phyloP scores from a whole-genome alignment of 2,797 vertebrate species.

The Chanos chanos region DNA sequence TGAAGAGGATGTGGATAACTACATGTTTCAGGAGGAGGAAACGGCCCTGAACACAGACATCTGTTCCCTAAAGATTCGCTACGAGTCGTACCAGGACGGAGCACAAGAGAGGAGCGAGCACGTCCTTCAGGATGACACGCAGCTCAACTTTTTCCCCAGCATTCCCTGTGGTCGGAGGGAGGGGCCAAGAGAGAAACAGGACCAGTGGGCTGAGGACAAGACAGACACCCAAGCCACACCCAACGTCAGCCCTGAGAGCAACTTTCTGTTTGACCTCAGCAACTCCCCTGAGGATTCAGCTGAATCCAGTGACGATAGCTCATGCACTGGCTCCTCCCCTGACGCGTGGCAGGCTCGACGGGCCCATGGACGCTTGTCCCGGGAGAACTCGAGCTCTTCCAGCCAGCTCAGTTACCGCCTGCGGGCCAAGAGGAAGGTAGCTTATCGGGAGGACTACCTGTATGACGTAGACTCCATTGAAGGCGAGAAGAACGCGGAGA shows the following conservation, averaged over 20 bases:
- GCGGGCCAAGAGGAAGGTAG: slow-evolving; percentile 83
- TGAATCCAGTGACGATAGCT: slow-evolving; percentile 80
- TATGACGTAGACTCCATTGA: slow-evolving; percentile 86
- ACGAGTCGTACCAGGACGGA: slow-evolving; percentile 86
- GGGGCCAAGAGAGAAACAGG: slow-evolving; percentile 40
- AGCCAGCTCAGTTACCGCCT: slow-evolving; percentile 84
- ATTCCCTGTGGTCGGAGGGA: slow-evolving; percentile 80
- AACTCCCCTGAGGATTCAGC: slow-evolving; percentile 81
- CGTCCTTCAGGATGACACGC: slow-evolving; percentile 78
- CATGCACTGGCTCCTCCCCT: slow-evolving; percentile 80
- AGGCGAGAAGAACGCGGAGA: slow-evolving; percentile 80
- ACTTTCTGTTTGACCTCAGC: slow-evolving; percentile 77
- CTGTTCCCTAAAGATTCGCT: slow-evolving; percentile 86
- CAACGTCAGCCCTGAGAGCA: slow-evolving; percentile 68
- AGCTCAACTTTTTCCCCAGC: slow-evolving; percentile 85
- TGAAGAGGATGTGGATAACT: slow-evolving; percentile 88
- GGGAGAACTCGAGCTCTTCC: slow-evolving; percentile 76
- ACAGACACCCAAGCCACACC: slow-evolving; percentile 71
- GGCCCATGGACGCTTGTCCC: slow-evolving; percentile 75
- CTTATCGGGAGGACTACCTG: slow-evolving; percentile 85
- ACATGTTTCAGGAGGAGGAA: slow-evolving; percentile 87
- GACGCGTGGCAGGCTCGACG: slow-evolving; percentile 77
- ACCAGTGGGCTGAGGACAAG: slow-evolving; percentile 69
- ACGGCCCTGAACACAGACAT: slow-evolving; percentile 83
- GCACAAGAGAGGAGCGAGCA: slow-evolving; percentile 77